These are phyloP conservation scores for Siniperca knerii DNA, from an alignment of 2,113 vertebrate species.

Conservation along the genomic window DNA sequence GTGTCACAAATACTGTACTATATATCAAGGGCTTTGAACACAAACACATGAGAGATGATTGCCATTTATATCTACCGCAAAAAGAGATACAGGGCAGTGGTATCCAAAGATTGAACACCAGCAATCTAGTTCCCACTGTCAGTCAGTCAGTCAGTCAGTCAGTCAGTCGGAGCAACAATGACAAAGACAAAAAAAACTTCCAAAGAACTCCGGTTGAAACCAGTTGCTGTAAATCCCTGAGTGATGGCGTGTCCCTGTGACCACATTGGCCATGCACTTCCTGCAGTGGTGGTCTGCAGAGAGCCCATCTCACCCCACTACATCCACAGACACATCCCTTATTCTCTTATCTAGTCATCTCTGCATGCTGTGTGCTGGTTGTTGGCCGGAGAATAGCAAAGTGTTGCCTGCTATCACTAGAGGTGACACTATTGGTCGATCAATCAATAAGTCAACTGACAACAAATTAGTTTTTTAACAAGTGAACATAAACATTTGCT, in stretches of 20 bases:
- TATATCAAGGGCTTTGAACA: not conserved
- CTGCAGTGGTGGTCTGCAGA: conserved; percentile 59
- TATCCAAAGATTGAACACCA: conserved; percentile 25
- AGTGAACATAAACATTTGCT: not conserved
- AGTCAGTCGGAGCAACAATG: conserved; percentile 20
- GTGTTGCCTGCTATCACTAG: not conserved
- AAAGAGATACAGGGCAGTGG: conserved; percentile 1
- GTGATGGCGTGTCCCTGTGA: conserved; percentile 61
- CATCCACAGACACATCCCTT: conserved; percentile 53
- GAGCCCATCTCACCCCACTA: conserved; percentile 39
- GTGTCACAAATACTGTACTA: conserved; percentile 28
- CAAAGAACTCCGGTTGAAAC: conserved; percentile 66
- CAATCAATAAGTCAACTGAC: not conserved
- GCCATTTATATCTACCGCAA: conserved; percentile 40
- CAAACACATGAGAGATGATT: conserved; percentile 28
- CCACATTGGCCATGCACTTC: conserved; percentile 75
- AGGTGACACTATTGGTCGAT: not conserved
- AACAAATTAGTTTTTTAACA: not conserved
- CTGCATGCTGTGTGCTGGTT: conserved; percentile 26
- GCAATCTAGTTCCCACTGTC: conserved; percentile 17
- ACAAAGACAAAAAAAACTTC: conserved; percentile 55
- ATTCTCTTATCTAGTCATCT: conserved; percentile 65
- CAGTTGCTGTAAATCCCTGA: conserved; percentile 73
- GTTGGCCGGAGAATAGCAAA: conserved; percentile 2
- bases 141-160: conserved; percentile 1